These are phyloP conservation scores for Lasius fuliginosus DNA, from an alignment of 2,888 invertebrate species.

Conservation along the genomic window DNA sequence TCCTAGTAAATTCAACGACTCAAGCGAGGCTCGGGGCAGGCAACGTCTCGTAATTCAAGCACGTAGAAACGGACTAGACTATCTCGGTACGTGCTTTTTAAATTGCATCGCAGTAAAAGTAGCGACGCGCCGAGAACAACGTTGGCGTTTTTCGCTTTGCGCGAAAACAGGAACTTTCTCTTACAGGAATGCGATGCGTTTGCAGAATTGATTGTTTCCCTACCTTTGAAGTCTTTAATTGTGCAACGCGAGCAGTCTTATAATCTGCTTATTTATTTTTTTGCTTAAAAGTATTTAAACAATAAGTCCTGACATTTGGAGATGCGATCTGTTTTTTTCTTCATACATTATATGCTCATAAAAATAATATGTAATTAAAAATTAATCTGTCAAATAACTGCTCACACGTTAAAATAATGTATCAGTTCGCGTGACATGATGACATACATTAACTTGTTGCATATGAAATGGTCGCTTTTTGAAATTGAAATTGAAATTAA, in stretches of 20 bases:
- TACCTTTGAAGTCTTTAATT: constrained; percentile 27
- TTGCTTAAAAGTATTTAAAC: background rate
- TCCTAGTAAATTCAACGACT: constrained; percentile 13
- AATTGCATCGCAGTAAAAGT: constrained; percentile 56
- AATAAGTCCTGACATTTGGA: background rate
- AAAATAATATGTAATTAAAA: constrained; percentile 3
- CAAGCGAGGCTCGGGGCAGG: constrained; percentile 5
- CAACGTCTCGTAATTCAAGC: constrained; percentile 51
- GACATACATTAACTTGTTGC: constrained; percentile 1
- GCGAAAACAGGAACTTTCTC: constrained; percentile 54
- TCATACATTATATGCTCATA: background rate
- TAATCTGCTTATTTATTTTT: constrained; percentile 1
- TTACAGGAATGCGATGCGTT: constrained; percentile 42
- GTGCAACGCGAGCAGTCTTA: background rate
- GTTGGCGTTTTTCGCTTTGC: constrained; percentile 32
- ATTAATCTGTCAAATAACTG: background rate
- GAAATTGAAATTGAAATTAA: constrained; percentile 8
- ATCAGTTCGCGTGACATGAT: background rate
- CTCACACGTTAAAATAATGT: background rate
- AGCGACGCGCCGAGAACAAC: constrained; percentile 33
- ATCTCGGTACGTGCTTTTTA: constrained; percentile 52
- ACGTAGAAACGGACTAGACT: constrained; percentile 53
- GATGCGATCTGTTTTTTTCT: background rate
- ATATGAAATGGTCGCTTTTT: background rate
- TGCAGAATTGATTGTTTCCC: constrained; percentile 46